Percentiles rank a stretch among this genome's conserved stretches.
phyloP scores from a whole-genome alignment of 2,113 vertebrate genomes.

The Caracal caracal region DNA sequence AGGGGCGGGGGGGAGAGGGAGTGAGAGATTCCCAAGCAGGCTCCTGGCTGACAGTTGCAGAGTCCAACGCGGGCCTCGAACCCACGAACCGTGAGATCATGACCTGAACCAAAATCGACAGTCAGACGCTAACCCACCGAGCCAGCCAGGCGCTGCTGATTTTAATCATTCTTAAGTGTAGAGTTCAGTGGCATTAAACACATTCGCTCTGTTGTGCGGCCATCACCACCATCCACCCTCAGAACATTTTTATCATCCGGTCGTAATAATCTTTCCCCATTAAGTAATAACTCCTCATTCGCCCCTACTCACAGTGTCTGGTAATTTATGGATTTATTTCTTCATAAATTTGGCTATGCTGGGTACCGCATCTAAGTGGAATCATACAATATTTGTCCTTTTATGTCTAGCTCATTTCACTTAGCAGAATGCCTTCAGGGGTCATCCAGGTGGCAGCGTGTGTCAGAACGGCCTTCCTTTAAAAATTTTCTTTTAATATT shows the following conservation, averaged over 20 bases:
- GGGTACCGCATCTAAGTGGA: background rate
- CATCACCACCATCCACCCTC: background rate
- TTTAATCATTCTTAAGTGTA: background rate
- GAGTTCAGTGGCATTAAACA: background rate
- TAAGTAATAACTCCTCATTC: background rate
- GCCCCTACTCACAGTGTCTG: background rate
- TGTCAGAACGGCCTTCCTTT: background rate
- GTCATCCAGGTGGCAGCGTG: background rate
- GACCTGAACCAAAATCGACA: no score
- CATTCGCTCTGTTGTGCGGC: background rate
- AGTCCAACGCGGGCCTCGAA: accelerated
- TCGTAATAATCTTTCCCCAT: background rate
- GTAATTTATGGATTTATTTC: background rate
- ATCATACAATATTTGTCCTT: background rate
- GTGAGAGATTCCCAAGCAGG: no score
- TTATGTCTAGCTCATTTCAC: background rate
- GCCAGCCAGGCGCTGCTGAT: background rate
- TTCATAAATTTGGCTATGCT: background rate
- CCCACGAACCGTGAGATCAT: no score
- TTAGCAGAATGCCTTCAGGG: background rate
- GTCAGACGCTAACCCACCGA: no score
- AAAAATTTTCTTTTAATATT: no score
- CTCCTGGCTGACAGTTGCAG: no score
- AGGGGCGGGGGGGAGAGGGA: no score
- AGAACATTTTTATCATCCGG: background rate